Conservation (phyloP, 2,113 vertebrate genomes). For the Sitta europaea region DNA sequence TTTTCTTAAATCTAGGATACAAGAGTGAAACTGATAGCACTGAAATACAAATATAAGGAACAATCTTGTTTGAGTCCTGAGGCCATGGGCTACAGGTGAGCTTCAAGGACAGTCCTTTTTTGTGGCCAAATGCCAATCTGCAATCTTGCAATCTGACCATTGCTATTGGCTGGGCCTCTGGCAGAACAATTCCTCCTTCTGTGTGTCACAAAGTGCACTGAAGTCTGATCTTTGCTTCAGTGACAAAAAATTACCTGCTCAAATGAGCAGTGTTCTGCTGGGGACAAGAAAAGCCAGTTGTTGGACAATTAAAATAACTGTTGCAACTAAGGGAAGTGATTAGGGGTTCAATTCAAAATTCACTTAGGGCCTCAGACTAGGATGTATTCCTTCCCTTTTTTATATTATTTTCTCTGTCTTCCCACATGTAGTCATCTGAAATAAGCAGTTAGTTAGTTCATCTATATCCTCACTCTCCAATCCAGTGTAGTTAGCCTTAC, state of each 20-base stretch:
- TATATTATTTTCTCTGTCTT: background rate
- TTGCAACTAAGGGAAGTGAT: background rate
- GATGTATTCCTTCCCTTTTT: background rate
- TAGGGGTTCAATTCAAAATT: background rate
- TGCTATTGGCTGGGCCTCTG: fast-evolving
- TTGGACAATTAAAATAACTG: background rate
- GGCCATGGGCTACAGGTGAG: background rate
- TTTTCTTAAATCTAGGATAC: background rate
- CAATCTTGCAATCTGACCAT: background rate
- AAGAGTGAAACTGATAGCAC: background rate
- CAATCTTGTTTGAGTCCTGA: background rate
- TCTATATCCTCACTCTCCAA: background rate
- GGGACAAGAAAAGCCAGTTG: background rate
- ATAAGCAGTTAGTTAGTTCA: background rate
- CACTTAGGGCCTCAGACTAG: background rate
- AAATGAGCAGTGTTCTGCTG: background rate
- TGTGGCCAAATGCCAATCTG: background rate
- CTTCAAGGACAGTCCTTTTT: background rate
- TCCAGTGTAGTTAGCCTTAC: background rate
- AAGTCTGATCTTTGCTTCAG: background rate
- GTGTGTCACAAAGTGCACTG: fast-evolving
- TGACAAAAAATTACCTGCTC: background rate
- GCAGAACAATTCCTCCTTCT: background rate
- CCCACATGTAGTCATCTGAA: background rate
- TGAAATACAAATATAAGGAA: background rate